These are phyloP conservation scores for Diuraphis noxia DNA, from an alignment of 1,140 invertebrate genomes.

Conservation along the genomic window DNA sequence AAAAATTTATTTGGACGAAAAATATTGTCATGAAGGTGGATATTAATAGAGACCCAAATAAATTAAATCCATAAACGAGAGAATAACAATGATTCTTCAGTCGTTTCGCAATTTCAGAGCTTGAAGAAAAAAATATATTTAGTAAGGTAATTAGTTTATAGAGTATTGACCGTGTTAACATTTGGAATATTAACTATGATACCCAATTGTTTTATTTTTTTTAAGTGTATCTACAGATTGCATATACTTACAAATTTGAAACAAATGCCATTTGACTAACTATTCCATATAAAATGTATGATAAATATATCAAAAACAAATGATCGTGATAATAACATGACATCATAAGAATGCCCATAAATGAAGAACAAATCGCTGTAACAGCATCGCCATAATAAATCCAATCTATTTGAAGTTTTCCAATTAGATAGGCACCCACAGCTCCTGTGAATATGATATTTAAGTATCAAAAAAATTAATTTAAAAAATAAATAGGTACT, in stretches of 20 bases:
- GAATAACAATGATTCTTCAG: not conserved
- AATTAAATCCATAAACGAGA: not conserved
- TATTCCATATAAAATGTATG: not conserved
- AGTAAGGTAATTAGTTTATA: not conserved
- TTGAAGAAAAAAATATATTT: not conserved
- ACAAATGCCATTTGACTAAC: not conserved
- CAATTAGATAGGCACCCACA: not conserved
- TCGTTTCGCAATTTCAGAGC: not conserved
- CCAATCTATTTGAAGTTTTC: not conserved
- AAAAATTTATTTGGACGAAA: slow-evolving; percentile 2
- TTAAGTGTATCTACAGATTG: not conserved
- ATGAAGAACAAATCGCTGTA: not conserved
- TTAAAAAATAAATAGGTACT: not conserved
- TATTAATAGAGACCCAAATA: not conserved
- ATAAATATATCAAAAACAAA: not conserved
- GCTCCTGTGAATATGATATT: not conserved
- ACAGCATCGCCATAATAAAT: not conserved
- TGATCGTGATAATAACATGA: not conserved
- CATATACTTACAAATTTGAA: not conserved
- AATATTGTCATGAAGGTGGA: not conserved
- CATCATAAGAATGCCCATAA: not conserved
- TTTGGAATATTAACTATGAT: not conserved
- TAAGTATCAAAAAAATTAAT: not conserved
- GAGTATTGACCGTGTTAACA: not conserved
- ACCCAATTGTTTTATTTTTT: not conserved